These are phyloP conservation scores for Eristalis pertinax DNA, from an alignment of 2,888 invertebrate genomes.

Conservation along the genomic window DNA sequence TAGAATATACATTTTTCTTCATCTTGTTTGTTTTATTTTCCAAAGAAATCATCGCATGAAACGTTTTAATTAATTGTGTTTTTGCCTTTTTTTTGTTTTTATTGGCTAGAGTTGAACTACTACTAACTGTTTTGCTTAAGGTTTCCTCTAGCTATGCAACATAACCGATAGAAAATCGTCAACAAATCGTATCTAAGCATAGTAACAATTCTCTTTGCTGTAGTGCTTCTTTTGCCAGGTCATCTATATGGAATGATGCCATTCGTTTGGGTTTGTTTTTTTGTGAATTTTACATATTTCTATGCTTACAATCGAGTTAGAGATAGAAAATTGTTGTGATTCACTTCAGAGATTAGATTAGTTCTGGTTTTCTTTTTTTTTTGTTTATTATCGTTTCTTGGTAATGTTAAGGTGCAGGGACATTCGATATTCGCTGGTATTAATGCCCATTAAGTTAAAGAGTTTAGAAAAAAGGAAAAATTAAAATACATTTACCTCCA, in stretches of 20 bases:
- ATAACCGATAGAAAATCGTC: slow-evolving; percentile 40
- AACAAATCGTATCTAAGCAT: slow-evolving; percentile 39
- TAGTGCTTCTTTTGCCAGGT: not conserved
- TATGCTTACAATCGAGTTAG: slow-evolving; percentile 36
- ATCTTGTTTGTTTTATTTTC: slow-evolving; percentile 22
- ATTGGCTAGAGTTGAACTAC: slow-evolving; percentile 55
- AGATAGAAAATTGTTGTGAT: slow-evolving; percentile 23
- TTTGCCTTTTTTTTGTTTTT: slow-evolving; percentile 28
- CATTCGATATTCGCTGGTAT: not conserved
- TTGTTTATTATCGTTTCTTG: not conserved
- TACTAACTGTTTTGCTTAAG: slow-evolving; percentile 41
- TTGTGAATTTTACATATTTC: slow-evolving; percentile 8
- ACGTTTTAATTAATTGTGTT: slow-evolving; percentile 32
- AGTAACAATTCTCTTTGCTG: slow-evolving; percentile 40
- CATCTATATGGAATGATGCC: slow-evolving; percentile 56
- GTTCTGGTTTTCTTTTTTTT: not conserved
- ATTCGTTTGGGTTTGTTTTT: slow-evolving; percentile 54
- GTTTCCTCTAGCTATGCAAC: slow-evolving; percentile 55
- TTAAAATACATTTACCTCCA: not conserved
- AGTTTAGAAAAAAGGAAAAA: not conserved
- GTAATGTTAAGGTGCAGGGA: slow-evolving; percentile 13
- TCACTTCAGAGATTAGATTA: slow-evolving; percentile 38
- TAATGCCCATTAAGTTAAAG: not conserved
- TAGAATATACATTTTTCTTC: slow-evolving; percentile 54
- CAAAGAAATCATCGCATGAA: slow-evolving; percentile 62